Percentiles rank a stretch among this genome's conserved stretches.
These are phyloP conservation scores for Helicoverpa zea DNA, from an alignment of 1,140 invertebrate genomes.

Conservation along the genomic window DNA sequence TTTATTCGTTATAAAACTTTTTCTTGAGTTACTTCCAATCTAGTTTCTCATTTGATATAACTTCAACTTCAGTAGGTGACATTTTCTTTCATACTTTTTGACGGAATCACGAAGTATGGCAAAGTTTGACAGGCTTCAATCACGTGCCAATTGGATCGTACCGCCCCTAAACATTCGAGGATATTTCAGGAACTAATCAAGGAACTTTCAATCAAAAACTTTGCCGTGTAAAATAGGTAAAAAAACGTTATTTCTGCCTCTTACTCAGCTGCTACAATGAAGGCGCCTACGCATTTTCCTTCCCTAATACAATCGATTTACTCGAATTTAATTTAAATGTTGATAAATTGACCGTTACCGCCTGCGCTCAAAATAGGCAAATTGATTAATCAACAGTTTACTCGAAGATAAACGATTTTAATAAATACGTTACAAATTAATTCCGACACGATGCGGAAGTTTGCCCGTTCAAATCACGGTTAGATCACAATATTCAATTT, in stretches of 20 bases:
- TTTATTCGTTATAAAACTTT: conserved; percentile 12
- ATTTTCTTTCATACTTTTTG: background rate
- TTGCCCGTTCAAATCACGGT: conserved; percentile 24
- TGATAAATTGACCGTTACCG: conserved; percentile 12
- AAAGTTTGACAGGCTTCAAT: conserved; percentile 29
- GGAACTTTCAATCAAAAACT: conserved; percentile 9
- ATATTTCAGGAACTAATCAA: conserved; percentile 23
- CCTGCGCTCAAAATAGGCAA: background rate
- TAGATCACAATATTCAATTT: conserved; percentile 54
- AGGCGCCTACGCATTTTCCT: background rate
- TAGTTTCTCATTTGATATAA: background rate
- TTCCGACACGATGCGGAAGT: conserved; percentile 1
- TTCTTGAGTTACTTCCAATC: background rate
- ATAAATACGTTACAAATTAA: conserved; percentile 36
- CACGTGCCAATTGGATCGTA: conserved; percentile 24
- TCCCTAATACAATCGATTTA: background rate
- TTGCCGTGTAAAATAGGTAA: background rate
- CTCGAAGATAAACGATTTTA: conserved; percentile 13
- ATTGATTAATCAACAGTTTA: conserved; percentile 31
- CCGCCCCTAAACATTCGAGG: background rate
- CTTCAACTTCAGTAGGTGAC: conserved; percentile 12
- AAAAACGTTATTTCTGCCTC: background rate
- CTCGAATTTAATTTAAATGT: conserved; percentile 1
- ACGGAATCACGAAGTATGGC: background rate
- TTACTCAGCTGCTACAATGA: background rate